These are phyloP conservation scores for Gonioctena quinquepunctata DNA, from an alignment of 1,140 invertebrate genomes.

Conservation along the genomic window DNA sequence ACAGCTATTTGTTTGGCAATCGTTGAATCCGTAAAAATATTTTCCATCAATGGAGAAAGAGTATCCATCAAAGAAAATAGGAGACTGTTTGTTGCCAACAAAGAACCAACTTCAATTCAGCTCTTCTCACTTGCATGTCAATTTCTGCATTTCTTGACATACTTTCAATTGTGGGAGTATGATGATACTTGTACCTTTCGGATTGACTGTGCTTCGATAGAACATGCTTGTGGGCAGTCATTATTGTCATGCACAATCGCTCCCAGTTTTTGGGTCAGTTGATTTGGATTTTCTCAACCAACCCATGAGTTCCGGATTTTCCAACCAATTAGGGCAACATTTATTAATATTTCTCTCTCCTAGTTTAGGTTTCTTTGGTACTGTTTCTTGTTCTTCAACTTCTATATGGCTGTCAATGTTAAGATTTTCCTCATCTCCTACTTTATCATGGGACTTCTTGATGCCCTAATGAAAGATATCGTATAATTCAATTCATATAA, in stretches of 20 bases:
- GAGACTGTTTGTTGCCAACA: slow-evolving; percentile 18
- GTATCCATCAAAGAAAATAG: slow-evolving; percentile 18
- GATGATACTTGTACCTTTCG: background rate
- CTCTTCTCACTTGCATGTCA: background rate
- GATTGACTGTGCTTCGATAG: background rate
- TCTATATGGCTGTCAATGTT: too few species aligned
- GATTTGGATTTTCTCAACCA: background rate
- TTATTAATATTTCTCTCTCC: too few species aligned
- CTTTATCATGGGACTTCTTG: too few species aligned
- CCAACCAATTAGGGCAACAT: background rate
- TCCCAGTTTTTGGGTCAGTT: background rate
- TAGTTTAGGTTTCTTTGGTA: too few species aligned
- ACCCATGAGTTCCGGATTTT: background rate
- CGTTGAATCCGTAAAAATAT: slow-evolving; percentile 16
- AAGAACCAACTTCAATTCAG: slow-evolving; percentile 14
- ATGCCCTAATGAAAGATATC: too few species aligned
- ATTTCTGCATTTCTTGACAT: background rate
- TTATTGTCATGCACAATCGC: background rate
- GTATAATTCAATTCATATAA: too few species aligned
- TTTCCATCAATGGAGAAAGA: background rate
- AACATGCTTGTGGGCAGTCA: background rate
- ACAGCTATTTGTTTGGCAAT: slow-evolving; percentile 6
- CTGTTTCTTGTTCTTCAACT: too few species aligned
- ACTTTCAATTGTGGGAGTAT: background rate
- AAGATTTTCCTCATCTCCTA: too few species aligned